These are phyloP conservation scores for Drosophila fungiperda DNA, from an alignment of 2,888 invertebrate genomes.

Conservation along the genomic window DNA sequence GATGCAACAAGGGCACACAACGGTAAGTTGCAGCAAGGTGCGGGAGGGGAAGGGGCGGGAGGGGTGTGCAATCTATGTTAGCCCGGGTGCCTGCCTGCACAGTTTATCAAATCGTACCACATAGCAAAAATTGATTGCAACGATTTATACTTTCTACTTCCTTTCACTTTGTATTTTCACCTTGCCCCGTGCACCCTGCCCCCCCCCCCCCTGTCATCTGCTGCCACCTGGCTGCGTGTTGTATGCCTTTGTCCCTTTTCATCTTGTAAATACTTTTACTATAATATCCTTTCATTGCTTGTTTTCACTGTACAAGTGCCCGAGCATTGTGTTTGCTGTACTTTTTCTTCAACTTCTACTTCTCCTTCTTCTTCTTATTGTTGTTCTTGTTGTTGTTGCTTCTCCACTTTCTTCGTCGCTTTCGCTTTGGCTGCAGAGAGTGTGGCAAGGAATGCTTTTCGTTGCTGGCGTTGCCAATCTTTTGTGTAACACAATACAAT, in stretches of 20 bases:
- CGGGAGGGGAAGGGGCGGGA: not conserved
- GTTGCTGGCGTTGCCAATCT: slow-evolving; percentile 66
- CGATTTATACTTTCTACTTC: slow-evolving; percentile 82
- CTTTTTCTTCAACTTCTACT: slow-evolving; percentile 35
- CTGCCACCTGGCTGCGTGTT: slow-evolving; percentile 8
- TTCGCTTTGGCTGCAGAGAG: slow-evolving; percentile 56
- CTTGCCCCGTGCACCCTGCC: not conserved
- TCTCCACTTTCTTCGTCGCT: slow-evolving; percentile 52
- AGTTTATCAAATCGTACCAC: slow-evolving; percentile 79
- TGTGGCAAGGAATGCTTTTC: slow-evolving; percentile 1
- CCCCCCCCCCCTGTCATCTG: not conserved
- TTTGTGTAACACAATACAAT: slow-evolving; percentile 80
- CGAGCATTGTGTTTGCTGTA: slow-evolving; percentile 68
- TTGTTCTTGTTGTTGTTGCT: slow-evolving; percentile 3
- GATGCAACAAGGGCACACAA: slow-evolving; percentile 29
- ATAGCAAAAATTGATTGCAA: slow-evolving; percentile 82
- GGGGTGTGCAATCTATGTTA: not conserved
- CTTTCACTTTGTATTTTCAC: slow-evolving; percentile 76
- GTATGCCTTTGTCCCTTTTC: slow-evolving; percentile 62
- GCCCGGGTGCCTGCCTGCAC: slow-evolving; percentile 44
- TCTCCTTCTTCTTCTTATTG: slow-evolving; percentile 35
- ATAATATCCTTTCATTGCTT: slow-evolving; percentile 79
- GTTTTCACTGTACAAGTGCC: slow-evolving; percentile 76
- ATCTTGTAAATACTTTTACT: slow-evolving; percentile 77
- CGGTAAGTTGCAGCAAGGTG: not conserved